These are phyloP conservation scores for Phataginus tetradactyla DNA, from an alignment of 2,797 vertebrate species.

Conservation along the genomic window DNA sequence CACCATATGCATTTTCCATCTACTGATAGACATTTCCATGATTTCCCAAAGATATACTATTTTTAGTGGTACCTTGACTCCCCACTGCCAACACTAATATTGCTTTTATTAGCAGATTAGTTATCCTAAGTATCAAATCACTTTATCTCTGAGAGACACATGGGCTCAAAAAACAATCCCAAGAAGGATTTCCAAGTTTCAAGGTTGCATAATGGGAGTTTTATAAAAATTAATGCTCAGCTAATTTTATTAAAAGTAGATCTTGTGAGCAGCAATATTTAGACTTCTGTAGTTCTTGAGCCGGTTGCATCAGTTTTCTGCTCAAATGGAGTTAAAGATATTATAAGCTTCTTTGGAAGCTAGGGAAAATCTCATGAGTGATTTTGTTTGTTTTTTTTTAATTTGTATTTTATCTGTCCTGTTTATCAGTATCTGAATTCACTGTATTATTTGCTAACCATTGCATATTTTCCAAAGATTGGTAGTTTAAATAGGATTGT, in stretches of 20 bases:
- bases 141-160: neutral
- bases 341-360: neutral
- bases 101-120: neutral
- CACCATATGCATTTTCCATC: neutral
- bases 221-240: neutral
- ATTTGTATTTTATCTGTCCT: neutral
- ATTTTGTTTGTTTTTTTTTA: neutral
- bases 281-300: neutral
- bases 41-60: neutral
- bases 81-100: neutral
- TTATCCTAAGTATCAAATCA: neutral
- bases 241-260: neutral
- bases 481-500: neutral
- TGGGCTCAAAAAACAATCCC: neutral
- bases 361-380: neutral
- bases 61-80: neutral
- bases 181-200: neutral
- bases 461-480: neutral
- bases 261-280: neutral
- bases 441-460: neutral
- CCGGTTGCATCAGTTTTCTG: neutral
- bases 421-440: neutral
- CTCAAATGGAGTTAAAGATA: neutral
- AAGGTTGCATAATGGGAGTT: neutral
- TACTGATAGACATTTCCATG: neutral